phyloP scores from a whole-genome alignment of 2,113 vertebrate genomes.

The Puma concolor region DNA sequence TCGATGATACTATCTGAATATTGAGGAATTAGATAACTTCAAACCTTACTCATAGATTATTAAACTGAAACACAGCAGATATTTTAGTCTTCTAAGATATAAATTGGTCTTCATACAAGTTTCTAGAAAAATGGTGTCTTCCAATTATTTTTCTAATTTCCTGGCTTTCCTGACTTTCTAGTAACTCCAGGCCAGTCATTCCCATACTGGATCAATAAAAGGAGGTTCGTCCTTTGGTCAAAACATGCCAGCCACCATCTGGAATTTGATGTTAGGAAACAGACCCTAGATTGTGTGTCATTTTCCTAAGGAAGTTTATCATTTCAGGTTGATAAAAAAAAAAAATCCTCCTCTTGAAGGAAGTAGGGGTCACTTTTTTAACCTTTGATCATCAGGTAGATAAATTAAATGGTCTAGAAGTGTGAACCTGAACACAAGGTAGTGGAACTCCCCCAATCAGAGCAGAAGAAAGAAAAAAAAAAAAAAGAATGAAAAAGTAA shows the following conservation, averaged over 20 bases:
- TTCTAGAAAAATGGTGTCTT: not conserved
- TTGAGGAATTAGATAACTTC: not conserved
- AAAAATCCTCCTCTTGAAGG: not conserved
- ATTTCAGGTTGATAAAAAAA: not conserved
- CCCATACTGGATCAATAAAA: not conserved
- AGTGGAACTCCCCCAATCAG: not conserved
- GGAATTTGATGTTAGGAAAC: not conserved
- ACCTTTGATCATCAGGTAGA: not conserved
- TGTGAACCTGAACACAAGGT: not conserved
- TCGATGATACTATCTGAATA: not conserved
- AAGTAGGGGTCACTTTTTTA: not conserved
- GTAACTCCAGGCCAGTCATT: not conserved
- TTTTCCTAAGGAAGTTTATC: not conserved
- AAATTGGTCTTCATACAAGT: not conserved
- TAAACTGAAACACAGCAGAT: not conserved
- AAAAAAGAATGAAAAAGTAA: not conserved
- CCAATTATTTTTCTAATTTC: not conserved
- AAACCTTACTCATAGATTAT: not conserved
- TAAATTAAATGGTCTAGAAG: not conserved
- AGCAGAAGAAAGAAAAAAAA: not conserved
- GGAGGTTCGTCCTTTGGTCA: not conserved
- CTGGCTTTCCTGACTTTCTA: not conserved
- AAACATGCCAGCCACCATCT: too few species aligned
- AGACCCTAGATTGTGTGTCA: not conserved
- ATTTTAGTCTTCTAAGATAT: not conserved